A percentile compares a stretch with the other conserved stretches of the same genome.
These are phyloP conservation scores for Himantopus leucocephalus DNA, from an alignment of 2,113 vertebrate genomes.

Conservation along the genomic window DNA sequence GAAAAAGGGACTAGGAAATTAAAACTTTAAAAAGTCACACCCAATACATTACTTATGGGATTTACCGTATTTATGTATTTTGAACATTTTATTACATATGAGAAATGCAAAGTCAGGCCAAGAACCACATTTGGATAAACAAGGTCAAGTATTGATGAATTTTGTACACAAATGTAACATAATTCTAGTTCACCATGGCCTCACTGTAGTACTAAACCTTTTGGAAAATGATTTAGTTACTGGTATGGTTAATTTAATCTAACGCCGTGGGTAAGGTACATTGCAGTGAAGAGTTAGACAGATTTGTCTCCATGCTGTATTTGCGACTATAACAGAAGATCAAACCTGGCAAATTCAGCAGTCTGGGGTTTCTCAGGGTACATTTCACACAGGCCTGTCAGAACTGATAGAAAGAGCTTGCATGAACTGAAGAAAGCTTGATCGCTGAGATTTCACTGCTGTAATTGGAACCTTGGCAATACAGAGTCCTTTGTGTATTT, in stretches of 20 bases:
- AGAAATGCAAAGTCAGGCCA: background rate
- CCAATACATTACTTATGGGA: background rate
- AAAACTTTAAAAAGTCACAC: background rate
- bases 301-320: background rate
- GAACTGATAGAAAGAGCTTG: background rate
- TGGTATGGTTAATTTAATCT: background rate
- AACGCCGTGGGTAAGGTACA: rapidly evolving
- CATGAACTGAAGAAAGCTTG: background rate
- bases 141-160: background rate
- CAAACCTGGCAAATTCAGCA: background rate
- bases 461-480: background rate
- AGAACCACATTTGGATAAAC: background rate
- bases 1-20: background rate
- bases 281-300: background rate
- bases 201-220: background rate
- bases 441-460: background rate
- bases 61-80: background rate
- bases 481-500: background rate
- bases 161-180: background rate
- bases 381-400: background rate
- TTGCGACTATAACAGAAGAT: background rate
- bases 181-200: background rate
- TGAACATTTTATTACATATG: background rate
- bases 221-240: background rate
- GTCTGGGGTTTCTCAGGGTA: background rate